Conservation (phyloP, 2,797 vertebrate genomes). For the Jordanella pulchra region DNA sequence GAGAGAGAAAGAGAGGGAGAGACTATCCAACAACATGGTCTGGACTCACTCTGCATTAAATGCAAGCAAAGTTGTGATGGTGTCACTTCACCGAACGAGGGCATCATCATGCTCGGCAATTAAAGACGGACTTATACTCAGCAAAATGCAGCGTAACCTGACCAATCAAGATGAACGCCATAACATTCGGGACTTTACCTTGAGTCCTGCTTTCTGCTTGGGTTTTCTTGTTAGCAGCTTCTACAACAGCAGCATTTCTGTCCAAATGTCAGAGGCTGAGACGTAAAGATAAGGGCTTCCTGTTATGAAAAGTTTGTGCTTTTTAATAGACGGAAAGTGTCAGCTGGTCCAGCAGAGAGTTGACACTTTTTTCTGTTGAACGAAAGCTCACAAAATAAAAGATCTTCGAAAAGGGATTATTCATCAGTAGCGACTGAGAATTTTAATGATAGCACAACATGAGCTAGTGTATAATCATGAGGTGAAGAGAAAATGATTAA, state of each 20-base stretch:
- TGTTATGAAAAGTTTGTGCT: slow-evolving; percentile 17
- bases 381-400: neutral
- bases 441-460: too few species aligned
- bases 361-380: neutral
- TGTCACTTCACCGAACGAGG: slow-evolving; percentile 14
- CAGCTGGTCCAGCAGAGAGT: too few species aligned
- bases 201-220: slow-evolving; percentile 14
- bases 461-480: too few species aligned
- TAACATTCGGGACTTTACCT: neutral
- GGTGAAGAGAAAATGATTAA: too few species aligned
- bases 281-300: slow-evolving; percentile 16
- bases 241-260: slow-evolving; percentile 35
- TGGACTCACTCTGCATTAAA: slow-evolving; percentile 13
- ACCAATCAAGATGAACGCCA: slow-evolving; percentile 1
- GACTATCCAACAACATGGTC: slow-evolving; percentile 19
- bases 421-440: too few species aligned
- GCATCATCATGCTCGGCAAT: neutral
- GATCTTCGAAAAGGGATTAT: too few species aligned
- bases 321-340: neutral
- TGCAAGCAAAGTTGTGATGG: neutral
- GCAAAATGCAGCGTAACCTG: neutral
- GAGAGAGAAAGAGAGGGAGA: slow-evolving; percentile 19
- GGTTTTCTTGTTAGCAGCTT: slow-evolving; percentile 22
- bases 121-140: neutral
- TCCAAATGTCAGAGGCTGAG: slow-evolving; percentile 15